Evolutionary conservation across 2,797 vertebrate species (phyloP).

Genomic region (Sarcophilus harrisii): DNA sequence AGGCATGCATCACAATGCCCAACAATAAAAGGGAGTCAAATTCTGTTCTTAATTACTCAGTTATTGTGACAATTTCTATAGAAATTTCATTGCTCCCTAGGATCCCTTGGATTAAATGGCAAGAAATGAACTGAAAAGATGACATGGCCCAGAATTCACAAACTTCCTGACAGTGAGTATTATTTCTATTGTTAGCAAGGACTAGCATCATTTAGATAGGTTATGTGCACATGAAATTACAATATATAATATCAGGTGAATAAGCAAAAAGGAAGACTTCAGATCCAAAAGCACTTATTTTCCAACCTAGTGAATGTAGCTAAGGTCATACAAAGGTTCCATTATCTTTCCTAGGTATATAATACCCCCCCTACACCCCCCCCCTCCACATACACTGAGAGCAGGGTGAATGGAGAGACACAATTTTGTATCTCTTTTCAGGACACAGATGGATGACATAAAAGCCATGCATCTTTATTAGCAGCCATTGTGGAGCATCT

Average conservation of each 20-base stretch:
- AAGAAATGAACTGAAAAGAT: constrained; percentile 65
- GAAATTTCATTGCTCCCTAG: not conserved
- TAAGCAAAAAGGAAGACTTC: constrained; percentile 16
- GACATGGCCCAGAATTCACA: constrained; percentile 21
- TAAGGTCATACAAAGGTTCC: constrained; percentile 51
- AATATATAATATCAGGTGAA: constrained; percentile 6
- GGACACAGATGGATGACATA: constrained; percentile 52
- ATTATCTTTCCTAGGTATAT: not conserved
- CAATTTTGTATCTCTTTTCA: not conserved
- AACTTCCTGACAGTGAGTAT: constrained; percentile 53
- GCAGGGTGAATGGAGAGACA: constrained; percentile 29
- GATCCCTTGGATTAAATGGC: constrained; percentile 42
- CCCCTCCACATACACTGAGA: not conserved
- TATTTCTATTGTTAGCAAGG: constrained; percentile 34
- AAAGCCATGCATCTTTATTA: constrained; percentile 73
- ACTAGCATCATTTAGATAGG: not conserved
- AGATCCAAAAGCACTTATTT: not conserved
- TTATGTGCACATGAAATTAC: constrained; percentile 52
- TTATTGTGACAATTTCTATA: not conserved
- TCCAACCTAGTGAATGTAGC: constrained; percentile 11
- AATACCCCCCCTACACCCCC: not conserved
- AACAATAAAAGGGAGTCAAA: not conserved
- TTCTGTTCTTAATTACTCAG: not conserved
- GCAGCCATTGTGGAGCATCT: constrained; percentile 63
- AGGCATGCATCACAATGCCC: not conserved